These are phyloP conservation scores for Marronus borbonicus DNA, from an alignment of 2,888 invertebrate genomes.

Conservation along the genomic window DNA sequence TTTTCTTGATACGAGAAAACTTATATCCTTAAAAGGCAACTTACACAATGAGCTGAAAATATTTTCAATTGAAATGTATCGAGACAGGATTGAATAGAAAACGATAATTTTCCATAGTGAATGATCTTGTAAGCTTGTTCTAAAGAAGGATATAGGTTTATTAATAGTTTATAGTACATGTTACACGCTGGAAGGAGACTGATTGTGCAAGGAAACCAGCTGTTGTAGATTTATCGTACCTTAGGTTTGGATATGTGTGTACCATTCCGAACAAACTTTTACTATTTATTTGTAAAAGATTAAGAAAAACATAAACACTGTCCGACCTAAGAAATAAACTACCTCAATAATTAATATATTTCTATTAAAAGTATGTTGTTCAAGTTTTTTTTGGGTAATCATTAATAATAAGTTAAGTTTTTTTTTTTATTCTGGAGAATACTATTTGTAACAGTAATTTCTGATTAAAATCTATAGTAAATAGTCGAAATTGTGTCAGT, in stretches of 20 bases:
- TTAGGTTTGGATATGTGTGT: conserved; percentile 68
- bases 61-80: conserved; percentile 18
- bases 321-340: conserved; percentile 71
- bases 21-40: conserved; percentile 48
- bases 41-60: conserved; percentile 18
- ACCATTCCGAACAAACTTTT: conserved; percentile 55
- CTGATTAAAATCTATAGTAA: conserved; percentile 56
- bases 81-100: conserved; percentile 10
- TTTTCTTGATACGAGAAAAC: conserved; percentile 58
- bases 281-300: conserved; percentile 44
- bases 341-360: conserved; percentile 72
- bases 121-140: conserved; percentile 34
- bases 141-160: conserved; percentile 55
- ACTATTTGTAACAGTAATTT: conserved; percentile 67
- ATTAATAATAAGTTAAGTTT: conserved; percentile 57
- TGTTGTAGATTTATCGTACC: conserved; percentile 70
- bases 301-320: conserved; percentile 57
- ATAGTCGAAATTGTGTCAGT: conserved; percentile 67
- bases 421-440: conserved; percentile 67
- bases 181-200: conserved; percentile 70
- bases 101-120: conserved; percentile 23
- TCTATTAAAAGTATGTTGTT: conserved; percentile 69
- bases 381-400: conserved; percentile 65
- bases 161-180: conserved; percentile 67
- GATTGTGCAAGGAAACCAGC: conserved; percentile 70